A percentile compares a stretch with the other conserved stretches of the same genome.
These are phyloP conservation scores for Morus bassanus DNA, from an alignment of 2,797 vertebrate genomes.

Conservation along the genomic window DNA sequence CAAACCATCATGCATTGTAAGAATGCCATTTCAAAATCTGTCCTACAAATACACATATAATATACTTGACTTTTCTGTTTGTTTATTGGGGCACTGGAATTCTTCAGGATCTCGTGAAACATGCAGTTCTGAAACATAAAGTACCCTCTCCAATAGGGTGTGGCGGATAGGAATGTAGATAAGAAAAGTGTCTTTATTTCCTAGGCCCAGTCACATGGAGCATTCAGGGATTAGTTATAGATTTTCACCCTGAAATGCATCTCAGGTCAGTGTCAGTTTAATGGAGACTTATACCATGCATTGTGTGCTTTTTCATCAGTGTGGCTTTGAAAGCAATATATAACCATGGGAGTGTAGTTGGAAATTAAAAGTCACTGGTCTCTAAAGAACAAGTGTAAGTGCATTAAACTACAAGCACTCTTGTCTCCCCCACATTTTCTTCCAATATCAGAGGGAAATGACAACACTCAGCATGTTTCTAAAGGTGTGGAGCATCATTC, in stretches of 20 bases:
- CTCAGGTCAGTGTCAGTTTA: conserved; percentile 19
- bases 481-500: neutral
- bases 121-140: conserved; percentile 57
- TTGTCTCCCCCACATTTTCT: neutral
- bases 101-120: conserved; percentile 62
- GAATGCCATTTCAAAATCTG: conserved; percentile 46
- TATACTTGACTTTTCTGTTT: conserved; percentile 57
- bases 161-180: neutral
- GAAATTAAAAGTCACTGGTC: conserved; percentile 33
- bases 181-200: neutral
- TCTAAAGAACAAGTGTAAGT: neutral
- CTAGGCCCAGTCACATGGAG: neutral
- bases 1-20: conserved; percentile 21
- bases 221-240: neutral
- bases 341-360: neutral
- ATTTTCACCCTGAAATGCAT: conserved; percentile 27
- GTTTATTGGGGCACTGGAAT: conserved; percentile 23
- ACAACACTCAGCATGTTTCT: neutral
- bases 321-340: neutral
- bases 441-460: neutral
- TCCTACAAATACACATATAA: conserved; percentile 53
- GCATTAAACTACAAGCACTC: neutral
- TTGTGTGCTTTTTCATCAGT: conserved; percentile 13
- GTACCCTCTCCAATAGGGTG: neutral
- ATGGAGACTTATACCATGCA: neutral